Evolutionary conservation across 2,797 vertebrate species (phyloP).

Genomic region (Karalla daura): DNA sequence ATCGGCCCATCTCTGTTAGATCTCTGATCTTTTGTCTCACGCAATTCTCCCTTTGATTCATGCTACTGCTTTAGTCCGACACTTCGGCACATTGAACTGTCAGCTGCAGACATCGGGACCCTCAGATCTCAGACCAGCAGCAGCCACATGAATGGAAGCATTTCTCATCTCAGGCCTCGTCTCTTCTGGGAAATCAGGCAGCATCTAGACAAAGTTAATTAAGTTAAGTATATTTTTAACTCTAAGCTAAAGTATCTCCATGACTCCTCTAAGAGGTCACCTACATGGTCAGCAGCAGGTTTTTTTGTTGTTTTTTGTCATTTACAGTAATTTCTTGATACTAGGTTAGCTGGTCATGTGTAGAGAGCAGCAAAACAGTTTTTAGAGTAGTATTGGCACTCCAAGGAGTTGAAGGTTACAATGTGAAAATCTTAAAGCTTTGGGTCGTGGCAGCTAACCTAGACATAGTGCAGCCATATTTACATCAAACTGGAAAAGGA

Average conservation of each 20-base stretch:
- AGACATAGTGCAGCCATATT: not conserved
- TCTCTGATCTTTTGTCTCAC: constrained; percentile 15
- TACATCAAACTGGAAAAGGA: not conserved
- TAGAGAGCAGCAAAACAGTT: no score
- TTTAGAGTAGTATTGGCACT: no score
- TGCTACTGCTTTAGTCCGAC: constrained; percentile 31
- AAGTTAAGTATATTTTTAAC: no score
- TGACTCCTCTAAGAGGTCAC: no score
- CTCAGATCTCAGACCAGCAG: constrained; percentile 38
- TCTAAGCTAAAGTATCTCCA: no score
- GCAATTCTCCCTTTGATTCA: constrained; percentile 29
- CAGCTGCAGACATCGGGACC: no score
- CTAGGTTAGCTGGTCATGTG: no score
- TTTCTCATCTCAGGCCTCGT: constrained; percentile 6
- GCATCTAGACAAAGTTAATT: not conserved
- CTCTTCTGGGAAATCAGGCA: not conserved
- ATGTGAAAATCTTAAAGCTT: not conserved
- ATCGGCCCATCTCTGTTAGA: constrained; percentile 33
- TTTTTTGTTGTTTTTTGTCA: no score
- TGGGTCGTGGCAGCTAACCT: no score
- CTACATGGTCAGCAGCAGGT: no score
- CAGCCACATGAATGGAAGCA: constrained; percentile 14
- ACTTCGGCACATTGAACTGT: constrained; percentile 38
- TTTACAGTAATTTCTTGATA: no score
- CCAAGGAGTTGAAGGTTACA: no score